Conservation (phyloP, 2,113 vertebrate genomes). For the Thunnus thynnus region DNA sequence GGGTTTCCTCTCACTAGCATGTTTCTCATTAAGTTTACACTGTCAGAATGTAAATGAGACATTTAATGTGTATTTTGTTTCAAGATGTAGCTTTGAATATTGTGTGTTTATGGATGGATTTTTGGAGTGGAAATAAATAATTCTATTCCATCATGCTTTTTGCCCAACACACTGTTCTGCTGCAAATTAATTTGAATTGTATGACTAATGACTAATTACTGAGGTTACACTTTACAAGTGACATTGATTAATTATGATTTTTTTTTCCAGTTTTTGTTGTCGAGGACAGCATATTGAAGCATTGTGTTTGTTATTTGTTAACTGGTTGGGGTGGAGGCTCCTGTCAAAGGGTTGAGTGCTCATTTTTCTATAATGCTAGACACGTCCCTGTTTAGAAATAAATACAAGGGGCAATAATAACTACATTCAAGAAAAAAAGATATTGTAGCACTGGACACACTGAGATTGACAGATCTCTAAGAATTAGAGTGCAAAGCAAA, state of each 20-base stretch:
- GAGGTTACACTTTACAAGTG: constrained; percentile 32
- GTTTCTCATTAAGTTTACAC: constrained; percentile 20
- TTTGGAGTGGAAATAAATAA: constrained; percentile 30
- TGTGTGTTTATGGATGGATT: constrained; percentile 23
- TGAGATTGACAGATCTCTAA: constrained; percentile 6
- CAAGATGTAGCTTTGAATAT: constrained; percentile 12
- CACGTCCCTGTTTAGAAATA: not conserved
- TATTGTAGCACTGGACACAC: not conserved
- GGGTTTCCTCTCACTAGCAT: constrained; percentile 2
- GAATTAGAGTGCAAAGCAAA: not conserved
- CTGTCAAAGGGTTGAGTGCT: too few relatives aligned
- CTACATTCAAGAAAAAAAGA: not conserved
- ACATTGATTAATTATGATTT: constrained; percentile 28
- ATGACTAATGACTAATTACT: constrained; percentile 48
- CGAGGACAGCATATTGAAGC: not conserved
- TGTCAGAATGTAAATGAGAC: constrained; percentile 22
- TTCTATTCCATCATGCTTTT: constrained; percentile 15
- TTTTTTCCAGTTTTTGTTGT: not conserved
- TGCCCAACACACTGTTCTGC: constrained; percentile 14
- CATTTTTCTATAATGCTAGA: too few relatives aligned
- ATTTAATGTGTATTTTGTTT: not conserved
- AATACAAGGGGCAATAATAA: not conserved
- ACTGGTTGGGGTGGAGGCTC: not conserved
- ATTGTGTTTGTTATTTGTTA: not conserved
- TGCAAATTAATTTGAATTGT: constrained; percentile 42